Evolutionary conservation across 2,797 vertebrate genomes (phyloP).

Genomic region (Spheniscus humboldti): DNA sequence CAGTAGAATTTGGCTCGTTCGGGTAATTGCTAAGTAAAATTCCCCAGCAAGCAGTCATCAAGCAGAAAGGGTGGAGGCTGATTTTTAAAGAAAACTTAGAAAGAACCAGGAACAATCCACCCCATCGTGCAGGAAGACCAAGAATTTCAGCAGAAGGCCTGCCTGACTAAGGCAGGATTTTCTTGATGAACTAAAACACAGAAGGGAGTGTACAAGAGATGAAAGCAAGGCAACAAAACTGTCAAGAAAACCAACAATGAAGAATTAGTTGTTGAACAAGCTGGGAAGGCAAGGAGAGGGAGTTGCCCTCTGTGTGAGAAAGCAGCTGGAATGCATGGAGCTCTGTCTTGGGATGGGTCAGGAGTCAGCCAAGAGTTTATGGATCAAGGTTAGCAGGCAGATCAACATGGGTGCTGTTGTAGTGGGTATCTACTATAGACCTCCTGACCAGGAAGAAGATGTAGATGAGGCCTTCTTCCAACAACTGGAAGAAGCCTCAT

Average conservation of each 20-base stretch:
- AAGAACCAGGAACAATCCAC: background rate
- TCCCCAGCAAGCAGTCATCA: background rate
- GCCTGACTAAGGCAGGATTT: background rate
- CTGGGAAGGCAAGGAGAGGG: background rate
- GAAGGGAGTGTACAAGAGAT: background rate
- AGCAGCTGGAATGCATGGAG: background rate
- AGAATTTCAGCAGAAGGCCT: background rate
- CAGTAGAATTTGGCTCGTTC: background rate
- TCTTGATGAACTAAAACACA: background rate
- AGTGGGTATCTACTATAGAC: background rate
- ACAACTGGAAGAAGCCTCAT: background rate
- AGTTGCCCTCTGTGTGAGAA: background rate
- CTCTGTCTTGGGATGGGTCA: background rate
- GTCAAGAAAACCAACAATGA: background rate
- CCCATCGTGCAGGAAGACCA: background rate
- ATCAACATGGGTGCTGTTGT: background rate
- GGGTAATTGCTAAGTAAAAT: background rate
- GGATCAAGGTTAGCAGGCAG: background rate
- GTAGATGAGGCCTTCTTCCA: background rate
- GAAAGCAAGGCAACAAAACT: background rate
- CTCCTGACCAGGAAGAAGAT: background rate
- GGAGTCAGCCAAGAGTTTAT: background rate
- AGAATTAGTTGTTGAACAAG: background rate
- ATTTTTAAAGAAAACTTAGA: background rate
- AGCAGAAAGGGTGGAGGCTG: background rate